These are phyloP conservation scores for Oscheius sp. DNA, from an alignment of 2,888 invertebrate genomes.

Conservation along the genomic window DNA sequence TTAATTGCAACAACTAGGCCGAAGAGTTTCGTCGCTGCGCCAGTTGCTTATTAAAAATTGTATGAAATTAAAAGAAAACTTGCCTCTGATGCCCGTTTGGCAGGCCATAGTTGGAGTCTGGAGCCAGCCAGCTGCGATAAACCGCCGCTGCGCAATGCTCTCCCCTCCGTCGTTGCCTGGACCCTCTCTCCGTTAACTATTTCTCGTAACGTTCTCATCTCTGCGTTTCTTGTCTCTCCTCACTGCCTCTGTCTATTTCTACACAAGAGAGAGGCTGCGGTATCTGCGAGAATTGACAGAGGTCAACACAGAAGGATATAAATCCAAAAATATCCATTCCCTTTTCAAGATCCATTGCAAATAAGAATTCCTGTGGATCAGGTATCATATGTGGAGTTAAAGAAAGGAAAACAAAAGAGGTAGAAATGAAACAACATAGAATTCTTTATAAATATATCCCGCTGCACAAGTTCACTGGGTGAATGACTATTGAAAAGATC, in stretches of 20 bases:
- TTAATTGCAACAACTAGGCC: no score
- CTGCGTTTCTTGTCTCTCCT: conserved; percentile 11
- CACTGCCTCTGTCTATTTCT: not conserved
- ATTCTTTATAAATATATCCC: no score
- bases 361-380: no score
- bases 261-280: no score
- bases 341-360: no score
- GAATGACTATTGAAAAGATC: no score
- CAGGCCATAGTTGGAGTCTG: conserved; percentile 57
- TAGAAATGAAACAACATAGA: no score
- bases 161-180: not conserved
- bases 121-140: conserved; percentile 33
- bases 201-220: no score
- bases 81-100: conserved; percentile 68
- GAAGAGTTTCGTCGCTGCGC: not conserved
- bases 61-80: conserved; percentile 19
- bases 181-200: not conserved
- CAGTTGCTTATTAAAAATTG: not conserved
- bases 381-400: no score
- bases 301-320: conserved; percentile 11
- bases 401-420: no score
- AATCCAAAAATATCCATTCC: no score
- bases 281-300: conserved; percentile 22
- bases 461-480: no score
- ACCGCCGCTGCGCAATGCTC: conserved; percentile 28